Evolutionary conservation across 2,797 vertebrate genomes (phyloP).

Genomic region (Danio jaintianensis): DNA sequence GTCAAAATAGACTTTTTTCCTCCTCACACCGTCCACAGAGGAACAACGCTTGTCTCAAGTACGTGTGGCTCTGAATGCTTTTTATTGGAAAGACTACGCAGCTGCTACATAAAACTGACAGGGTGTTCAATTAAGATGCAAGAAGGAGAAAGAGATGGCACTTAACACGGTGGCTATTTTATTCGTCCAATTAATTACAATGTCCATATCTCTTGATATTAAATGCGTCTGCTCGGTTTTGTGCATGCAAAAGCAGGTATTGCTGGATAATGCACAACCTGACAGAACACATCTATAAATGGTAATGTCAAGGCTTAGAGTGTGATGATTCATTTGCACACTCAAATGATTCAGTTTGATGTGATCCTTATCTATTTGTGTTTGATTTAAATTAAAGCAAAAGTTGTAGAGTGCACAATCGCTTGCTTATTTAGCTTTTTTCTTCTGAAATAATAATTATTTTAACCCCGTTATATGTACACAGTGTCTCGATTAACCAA

Average conservation of each 20-base stretch:
- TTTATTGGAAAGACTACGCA: constrained; percentile 33
- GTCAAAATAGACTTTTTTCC: constrained; percentile 51
- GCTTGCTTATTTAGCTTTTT: background rate
- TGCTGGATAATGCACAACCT: constrained; percentile 33
- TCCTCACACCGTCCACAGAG: constrained; percentile 16
- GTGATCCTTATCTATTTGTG: background rate
- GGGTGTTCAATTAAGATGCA: constrained; percentile 53
- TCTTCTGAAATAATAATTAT: background rate
- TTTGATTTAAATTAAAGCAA: no score
- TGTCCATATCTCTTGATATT: background rate
- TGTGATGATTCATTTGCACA: constrained; percentile 46
- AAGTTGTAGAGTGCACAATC: background rate
- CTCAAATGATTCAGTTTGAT: constrained; percentile 30
- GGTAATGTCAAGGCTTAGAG: constrained; percentile 42
- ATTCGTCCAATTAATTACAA: constrained; percentile 17
- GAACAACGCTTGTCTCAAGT: constrained; percentile 24
- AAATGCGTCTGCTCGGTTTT: background rate
- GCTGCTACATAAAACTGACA: constrained; percentile 36
- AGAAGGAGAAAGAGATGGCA: constrained; percentile 8
- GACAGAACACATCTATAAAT: constrained; percentile 41
- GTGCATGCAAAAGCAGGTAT: constrained; percentile 15
- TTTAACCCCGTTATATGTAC: background rate
- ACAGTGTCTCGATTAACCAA: background rate
- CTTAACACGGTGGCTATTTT: background rate
- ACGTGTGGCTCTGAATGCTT: constrained; percentile 5